Evolutionary conservation across 1,140 invertebrate species (phyloP).

Genomic region (Epicauta chinensis): DNA sequence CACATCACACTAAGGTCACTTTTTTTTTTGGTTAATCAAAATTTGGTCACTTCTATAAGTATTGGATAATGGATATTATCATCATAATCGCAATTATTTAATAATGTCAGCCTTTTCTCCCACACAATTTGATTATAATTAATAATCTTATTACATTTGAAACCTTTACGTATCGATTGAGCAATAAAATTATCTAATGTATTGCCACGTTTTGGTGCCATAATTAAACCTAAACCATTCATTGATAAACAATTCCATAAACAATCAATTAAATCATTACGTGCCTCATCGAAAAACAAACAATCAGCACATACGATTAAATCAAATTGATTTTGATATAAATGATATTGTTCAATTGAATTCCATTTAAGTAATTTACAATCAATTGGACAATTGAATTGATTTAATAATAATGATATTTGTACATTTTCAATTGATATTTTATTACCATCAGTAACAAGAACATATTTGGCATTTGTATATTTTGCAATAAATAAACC

Average conservation of each 20-base stretch:
- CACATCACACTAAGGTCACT: conserved; percentile 37
- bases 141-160: conserved; percentile 49
- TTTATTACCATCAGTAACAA: conserved; percentile 74
- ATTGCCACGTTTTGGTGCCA: conserved; percentile 67
- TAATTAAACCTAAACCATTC: conserved; percentile 62
- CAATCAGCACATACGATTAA: conserved; percentile 73
- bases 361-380: conserved; percentile 49
- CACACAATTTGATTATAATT: conserved; percentile 60
- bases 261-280: conserved; percentile 62
- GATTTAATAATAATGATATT: conserved; percentile 56
- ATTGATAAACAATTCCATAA: conserved; percentile 61
- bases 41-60: conserved; percentile 53
- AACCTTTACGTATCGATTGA: conserved; percentile 52
- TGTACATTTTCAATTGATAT: conserved; percentile 69
- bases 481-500: conserved; percentile 70
- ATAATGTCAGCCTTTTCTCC: conserved; percentile 56
- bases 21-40: conserved; percentile 12
- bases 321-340: conserved; percentile 50
- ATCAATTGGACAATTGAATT: conserved; percentile 42
- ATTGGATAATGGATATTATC: conserved; percentile 63
- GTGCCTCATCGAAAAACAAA: conserved; percentile 75
- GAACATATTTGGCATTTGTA: conserved; percentile 50
- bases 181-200: conserved; percentile 65
- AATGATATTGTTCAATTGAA: conserved; percentile 22
- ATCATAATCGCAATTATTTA: conserved; percentile 56